Conservation (phyloP, 2,888 invertebrate genomes). For the Neoscelio sp. region DNA sequence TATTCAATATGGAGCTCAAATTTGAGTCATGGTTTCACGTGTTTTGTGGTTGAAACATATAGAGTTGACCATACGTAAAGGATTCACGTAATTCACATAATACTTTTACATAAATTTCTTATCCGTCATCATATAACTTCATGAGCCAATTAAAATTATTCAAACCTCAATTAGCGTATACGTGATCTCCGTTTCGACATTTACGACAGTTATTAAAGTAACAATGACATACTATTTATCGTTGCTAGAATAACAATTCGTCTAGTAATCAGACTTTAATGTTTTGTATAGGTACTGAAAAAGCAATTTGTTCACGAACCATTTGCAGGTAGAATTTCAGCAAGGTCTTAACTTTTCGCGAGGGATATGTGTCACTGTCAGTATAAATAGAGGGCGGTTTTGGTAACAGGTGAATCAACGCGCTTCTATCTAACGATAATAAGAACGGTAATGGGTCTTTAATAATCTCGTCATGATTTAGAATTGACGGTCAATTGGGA, state of each 20-base stretch:
- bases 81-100: too few relatives aligned
- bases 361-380: constrained; percentile 80
- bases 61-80: background rate
- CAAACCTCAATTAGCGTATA: constrained; percentile 1
- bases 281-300: too few relatives aligned
- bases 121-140: too few relatives aligned
- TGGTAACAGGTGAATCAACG: constrained; percentile 69
- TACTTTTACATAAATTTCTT: too few relatives aligned
- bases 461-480: constrained; percentile 82
- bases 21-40: constrained; percentile 23
- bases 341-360: background rate
- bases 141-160: too few relatives aligned
- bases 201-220: too few relatives aligned
- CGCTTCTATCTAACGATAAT: constrained; percentile 79
- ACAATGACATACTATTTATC: too few relatives aligned
- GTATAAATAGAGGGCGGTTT: constrained; percentile 80
- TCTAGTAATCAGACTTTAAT: too few relatives aligned
- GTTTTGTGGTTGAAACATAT: background rate
- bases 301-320: constrained; percentile 16
- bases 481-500: constrained; percentile 78
- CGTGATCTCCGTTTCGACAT: too few relatives aligned
- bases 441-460: constrained; percentile 80
- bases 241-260: too few relatives aligned
- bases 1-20: constrained; percentile 46
- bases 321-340: background rate